Evolutionary conservation across 2,797 vertebrate genomes (phyloP).

Genomic region (Enteromius viviparus): DNA sequence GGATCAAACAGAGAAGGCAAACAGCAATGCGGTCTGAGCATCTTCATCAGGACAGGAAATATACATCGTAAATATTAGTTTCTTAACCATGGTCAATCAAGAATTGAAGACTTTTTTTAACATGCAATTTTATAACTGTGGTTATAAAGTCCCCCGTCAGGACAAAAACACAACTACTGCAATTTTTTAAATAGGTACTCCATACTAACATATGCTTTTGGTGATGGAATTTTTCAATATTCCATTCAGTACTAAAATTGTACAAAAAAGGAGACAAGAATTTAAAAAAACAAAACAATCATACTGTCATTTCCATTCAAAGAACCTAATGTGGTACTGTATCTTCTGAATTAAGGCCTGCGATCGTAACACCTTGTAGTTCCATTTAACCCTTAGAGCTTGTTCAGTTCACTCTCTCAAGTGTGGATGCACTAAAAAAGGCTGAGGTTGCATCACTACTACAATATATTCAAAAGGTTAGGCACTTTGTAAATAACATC

Average conservation of each 20-base stretch:
- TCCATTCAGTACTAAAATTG: slow-evolving; percentile 60
- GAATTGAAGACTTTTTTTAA: slow-evolving; percentile 59
- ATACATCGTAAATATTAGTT: slow-evolving; percentile 47
- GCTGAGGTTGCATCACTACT: slow-evolving; percentile 79
- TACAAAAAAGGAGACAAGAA: slow-evolving; percentile 51
- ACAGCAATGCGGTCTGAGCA: slow-evolving; percentile 62
- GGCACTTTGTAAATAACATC: slow-evolving; percentile 93
- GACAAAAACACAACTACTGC: slow-evolving; percentile 62
- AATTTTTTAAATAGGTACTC: slow-evolving; percentile 62
- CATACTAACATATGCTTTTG: slow-evolving; percentile 62
- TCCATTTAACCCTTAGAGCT: slow-evolving; percentile 42
- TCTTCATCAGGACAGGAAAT: slow-evolving; percentile 53
- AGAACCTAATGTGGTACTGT: slow-evolving; percentile 53
- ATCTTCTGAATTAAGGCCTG: slow-evolving; percentile 71
- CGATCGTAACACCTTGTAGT: slow-evolving; percentile 68
- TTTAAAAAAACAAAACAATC: slow-evolving; percentile 57
- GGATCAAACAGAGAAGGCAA: slow-evolving; percentile 64
- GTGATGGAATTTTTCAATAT: slow-evolving; percentile 53
- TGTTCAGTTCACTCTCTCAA: slow-evolving; percentile 54
- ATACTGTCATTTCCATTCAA: slow-evolving; percentile 57
- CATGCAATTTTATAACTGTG: slow-evolving; percentile 68
- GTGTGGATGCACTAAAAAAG: slow-evolving; percentile 76
- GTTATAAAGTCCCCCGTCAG: slow-evolving; percentile 49
- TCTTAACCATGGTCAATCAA: slow-evolving; percentile 60
- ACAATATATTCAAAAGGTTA: slow-evolving; percentile 87